Base-by-base conservation (phyloP, 2,888 invertebrate species). In the Melinaea menophilus region DNA sequence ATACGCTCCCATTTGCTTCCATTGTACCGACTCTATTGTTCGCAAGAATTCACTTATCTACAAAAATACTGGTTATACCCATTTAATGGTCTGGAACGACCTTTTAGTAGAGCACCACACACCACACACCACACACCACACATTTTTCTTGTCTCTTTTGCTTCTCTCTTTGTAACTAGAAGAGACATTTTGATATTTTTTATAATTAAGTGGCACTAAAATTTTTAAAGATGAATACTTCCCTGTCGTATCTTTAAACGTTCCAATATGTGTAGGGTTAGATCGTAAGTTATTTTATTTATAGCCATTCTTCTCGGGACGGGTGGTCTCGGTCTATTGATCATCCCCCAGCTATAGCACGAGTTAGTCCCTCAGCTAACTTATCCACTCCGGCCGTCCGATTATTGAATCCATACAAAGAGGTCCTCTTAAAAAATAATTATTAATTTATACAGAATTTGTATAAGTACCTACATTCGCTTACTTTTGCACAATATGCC, bases 281-380 rank as follows among this genome's bases (percentile, higher is more conserved):
- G 35, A 55, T 55, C 55, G 61, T 58, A 47, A 55, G 34, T 13
- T 9, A 56, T 58, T 56, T 11, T 31, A 51, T 51, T 51, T 51
- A 51, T 51, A 56, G 59, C 57, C 45, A 70, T 71, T 64, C 67
- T 55, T 65, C 57, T 51, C 58, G 62, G 61, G 64, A 64, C 69
- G 72, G 70, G 71, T 69, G 71, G 72, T 71, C 72, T 66, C n/a
- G 59, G 69, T 72, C 68, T 72, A 71, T 69, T 13, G 64, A 61
- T 66, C 68, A 68, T 61, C 73, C 72, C 71, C 58, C 65, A 57
- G 63, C 46, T 56, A 22, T 46, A 41, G 55, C 47, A 13, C 5
- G 13, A 56, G 67, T 69, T 75, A 79, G 76, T 79, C 76, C 73
- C 68, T 51, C 58, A 58, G 67, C 72, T 73, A 72, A 71, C 72